Evolutionary conservation across 37 sponge, comb jelly and placozoan species (phyloP).

Genomic region (Agelas oroides): DNA sequence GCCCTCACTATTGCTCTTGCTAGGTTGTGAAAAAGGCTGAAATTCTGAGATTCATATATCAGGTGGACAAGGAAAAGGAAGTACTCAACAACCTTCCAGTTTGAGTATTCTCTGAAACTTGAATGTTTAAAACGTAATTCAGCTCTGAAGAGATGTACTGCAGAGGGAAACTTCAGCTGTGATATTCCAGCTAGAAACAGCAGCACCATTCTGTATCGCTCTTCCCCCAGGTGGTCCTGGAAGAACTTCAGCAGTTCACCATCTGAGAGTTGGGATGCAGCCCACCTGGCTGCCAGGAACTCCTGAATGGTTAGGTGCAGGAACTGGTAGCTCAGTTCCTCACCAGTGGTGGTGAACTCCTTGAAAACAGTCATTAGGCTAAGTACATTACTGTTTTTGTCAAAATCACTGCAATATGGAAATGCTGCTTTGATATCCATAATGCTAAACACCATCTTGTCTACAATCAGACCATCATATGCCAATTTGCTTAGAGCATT

Average conservation of each 20-base stretch:
- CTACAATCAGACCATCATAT: neutral
- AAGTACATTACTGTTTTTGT: neutral
- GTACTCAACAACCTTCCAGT: no score
- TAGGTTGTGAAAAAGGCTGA: no score
- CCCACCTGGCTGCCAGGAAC: constrained; percentile 21
- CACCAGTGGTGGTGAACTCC: neutral
- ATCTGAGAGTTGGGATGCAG: neutral
- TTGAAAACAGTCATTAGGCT: neutral
- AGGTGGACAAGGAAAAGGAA: no score
- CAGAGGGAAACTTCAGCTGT: neutral
- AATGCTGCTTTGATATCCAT: neutral
- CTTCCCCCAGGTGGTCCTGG: neutral
- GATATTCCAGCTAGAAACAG: constrained; percentile 12
- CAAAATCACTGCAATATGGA: no score
- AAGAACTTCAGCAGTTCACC: neutral
- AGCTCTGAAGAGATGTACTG: neutral
- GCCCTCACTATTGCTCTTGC: no score
- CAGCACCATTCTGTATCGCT: neutral
- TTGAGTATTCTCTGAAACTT: no score
- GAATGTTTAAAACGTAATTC: no score
- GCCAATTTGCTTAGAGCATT: neutral
- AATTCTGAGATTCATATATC: no score
- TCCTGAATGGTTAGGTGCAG: constrained; percentile 33
- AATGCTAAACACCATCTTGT: constrained; percentile 1
- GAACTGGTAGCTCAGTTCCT: neutral